Conservation (phyloP, 1,140 invertebrate species). For the Philotrypesis tridentata region DNA sequence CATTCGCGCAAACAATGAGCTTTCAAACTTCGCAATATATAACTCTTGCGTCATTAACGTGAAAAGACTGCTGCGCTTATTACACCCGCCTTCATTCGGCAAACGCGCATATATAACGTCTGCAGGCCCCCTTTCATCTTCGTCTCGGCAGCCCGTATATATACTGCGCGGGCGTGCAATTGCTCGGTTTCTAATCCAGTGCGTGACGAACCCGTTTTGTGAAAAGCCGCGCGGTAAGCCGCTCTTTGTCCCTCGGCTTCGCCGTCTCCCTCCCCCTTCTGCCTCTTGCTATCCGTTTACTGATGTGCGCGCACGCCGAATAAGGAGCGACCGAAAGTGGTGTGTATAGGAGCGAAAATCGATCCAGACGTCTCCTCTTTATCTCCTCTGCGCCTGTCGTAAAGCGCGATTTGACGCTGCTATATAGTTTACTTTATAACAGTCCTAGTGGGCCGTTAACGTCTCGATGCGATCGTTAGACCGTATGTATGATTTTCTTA, state of each 20-base stretch:
- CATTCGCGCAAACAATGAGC: no score
- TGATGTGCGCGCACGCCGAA: not conserved
- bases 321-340: conserved; percentile 4
- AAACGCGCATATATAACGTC: no score
- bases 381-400: not conserved
- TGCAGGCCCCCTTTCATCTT: not conserved
- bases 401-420: not conserved
- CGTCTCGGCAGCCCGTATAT: no score
- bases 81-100: no score
- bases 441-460: not conserved
- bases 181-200: not conserved
- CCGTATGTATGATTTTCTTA: no score
- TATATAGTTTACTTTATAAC: not conserved
- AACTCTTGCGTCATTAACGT: not conserved
- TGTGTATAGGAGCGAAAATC: conserved; percentile 8
- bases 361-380: not conserved
- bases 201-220: conserved; percentile 21
- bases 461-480: no score
- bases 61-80: not conserved
- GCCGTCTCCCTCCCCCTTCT: not conserved
- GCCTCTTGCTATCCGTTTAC: not conserved
- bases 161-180: not conserved
- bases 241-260: not conserved
- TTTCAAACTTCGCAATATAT: no score
- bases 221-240: conserved; percentile 15